These are phyloP conservation scores for Coptotermes formosanus DNA, from an alignment of 1,140 invertebrate genomes.

Conservation along the genomic window DNA sequence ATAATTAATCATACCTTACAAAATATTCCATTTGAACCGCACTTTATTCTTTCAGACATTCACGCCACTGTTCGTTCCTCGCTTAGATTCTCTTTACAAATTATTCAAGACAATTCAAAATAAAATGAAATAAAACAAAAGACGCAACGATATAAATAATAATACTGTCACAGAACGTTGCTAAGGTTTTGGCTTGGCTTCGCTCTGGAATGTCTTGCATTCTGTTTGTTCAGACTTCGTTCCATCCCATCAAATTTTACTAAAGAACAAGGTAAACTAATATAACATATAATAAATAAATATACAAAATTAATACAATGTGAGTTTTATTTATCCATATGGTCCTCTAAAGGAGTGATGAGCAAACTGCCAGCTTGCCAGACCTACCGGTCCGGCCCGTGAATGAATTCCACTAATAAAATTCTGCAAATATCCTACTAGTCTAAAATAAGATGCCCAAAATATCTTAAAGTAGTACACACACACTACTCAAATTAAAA, in stretches of 20 bases:
- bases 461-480: too few relatives aligned
- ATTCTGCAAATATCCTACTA: too few relatives aligned
- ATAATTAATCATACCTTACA: neutral
- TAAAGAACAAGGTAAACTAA: constrained; percentile 17
- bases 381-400: too few relatives aligned
- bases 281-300: constrained; percentile 13
- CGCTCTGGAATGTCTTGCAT: constrained; percentile 9
- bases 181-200: constrained; percentile 14
- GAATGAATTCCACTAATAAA: too few relatives aligned
- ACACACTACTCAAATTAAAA: too few relatives aligned
- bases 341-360: too few relatives aligned
- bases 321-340: neutral
- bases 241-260: constrained; percentile 16
- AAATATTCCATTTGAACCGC: neutral
- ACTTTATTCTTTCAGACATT: neutral
- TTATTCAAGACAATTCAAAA: neutral
- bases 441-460: too few relatives aligned
- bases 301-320: neutral
- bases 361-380: too few relatives aligned
- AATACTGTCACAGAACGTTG: neutral
- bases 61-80: neutral
- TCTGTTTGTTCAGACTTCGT: constrained; percentile 7
- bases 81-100: neutral
- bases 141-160: neutral
- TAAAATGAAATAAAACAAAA: neutral